Conservation (phyloP, 1,140 invertebrate genomes). For the Rhagoletis zephyria region DNA sequence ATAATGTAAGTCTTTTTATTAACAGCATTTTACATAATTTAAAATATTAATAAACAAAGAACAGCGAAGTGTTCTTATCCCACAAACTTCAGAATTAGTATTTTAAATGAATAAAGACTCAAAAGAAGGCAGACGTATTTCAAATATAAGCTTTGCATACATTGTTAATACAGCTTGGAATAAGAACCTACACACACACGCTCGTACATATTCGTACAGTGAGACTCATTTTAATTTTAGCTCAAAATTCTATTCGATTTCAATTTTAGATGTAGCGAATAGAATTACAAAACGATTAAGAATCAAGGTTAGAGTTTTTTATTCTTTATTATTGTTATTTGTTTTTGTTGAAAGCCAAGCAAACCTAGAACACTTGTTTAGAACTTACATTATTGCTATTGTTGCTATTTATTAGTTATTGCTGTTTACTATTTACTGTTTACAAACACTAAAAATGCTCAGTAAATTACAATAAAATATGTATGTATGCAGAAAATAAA, state of each 20-base stretch:
- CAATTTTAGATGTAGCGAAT: neutral
- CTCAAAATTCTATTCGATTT: neutral
- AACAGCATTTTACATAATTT: neutral
- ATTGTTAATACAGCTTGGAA: no score
- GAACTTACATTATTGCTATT: neutral
- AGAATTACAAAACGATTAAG: constrained; percentile 12
- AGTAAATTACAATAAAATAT: neutral
- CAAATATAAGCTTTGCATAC: no score
- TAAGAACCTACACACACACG: no score
- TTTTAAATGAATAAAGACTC: constrained; percentile 8
- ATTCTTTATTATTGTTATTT: no score
- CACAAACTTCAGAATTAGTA: neutral
- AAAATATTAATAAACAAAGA: neutral
- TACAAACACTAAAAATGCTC: neutral
- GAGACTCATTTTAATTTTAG: constrained; percentile 8
- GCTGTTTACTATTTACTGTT: neutral
- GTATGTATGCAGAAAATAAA: neutral
- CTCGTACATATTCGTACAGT: no score
- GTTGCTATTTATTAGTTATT: neutral
- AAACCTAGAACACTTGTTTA: neutral
- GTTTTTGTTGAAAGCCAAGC: neutral
- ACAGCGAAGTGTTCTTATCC: neutral
- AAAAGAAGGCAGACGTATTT: neutral
- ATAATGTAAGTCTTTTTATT: neutral
- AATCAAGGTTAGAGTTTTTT: constrained; percentile 1